A percentile compares a stretch with the other conserved stretches of the same genome.
Conservation (phyloP, 2,888 invertebrate genomes). For the Cartodere bifasciata region DNA sequence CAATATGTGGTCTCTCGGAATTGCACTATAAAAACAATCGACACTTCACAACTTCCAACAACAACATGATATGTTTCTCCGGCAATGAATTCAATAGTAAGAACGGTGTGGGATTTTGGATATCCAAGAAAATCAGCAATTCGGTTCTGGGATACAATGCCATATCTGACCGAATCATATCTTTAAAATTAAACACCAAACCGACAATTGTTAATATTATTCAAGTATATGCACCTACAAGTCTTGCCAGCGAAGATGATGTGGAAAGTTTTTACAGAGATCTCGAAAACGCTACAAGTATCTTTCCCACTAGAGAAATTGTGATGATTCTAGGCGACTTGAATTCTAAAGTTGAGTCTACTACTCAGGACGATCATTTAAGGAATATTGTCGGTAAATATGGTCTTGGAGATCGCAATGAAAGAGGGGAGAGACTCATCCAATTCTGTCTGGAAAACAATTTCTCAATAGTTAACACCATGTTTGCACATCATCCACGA, state of each 20-base stretch:
- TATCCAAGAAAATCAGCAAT: neutral
- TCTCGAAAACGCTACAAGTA: neutral
- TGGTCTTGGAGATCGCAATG: slow-evolving; percentile 4
- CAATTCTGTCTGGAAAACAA: slow-evolving; percentile 2
- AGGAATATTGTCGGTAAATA: slow-evolving; percentile 2
- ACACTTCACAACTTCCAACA: neutral
- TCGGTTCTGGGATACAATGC: neutral
- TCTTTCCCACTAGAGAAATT: slow-evolving; percentile 1
- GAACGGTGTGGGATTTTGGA: slow-evolving; percentile 2
- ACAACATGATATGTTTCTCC: slow-evolving; percentile 1
- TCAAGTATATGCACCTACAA: slow-evolving; percentile 3
- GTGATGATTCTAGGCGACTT: slow-evolving; percentile 2
- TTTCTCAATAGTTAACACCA: neutral
- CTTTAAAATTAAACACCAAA: neutral
- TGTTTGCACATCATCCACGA: slow-evolving; percentile 1
- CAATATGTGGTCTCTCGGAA: slow-evolving; percentile 1
- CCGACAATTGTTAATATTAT: slow-evolving; percentile 1
- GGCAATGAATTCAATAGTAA: neutral
- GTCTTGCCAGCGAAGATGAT: neutral
- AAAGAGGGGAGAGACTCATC: slow-evolving; percentile 3
- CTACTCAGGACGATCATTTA: slow-evolving; percentile 1
- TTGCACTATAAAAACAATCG: neutral
- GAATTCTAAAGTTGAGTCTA: slow-evolving; percentile 2
- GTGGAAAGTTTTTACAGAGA: neutral
- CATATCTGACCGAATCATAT: slow-evolving; percentile 1